Base-by-base conservation (phyloP, 2,797 vertebrate species). In the Enteromius argenteus region DNA sequence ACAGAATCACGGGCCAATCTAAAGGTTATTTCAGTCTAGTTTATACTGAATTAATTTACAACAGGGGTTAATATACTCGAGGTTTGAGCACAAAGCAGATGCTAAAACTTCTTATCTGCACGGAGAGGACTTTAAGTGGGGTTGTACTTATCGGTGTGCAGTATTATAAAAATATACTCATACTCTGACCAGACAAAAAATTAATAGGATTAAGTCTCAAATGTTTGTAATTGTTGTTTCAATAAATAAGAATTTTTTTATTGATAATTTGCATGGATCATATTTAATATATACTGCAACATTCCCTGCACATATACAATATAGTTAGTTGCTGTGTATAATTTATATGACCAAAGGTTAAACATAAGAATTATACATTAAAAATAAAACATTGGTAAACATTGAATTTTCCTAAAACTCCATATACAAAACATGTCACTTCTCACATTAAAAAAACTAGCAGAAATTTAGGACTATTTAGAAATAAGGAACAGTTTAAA, bases 11-110 rank as follows among this genome's bases (percentile, higher is more conserved):
- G 49, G 32, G 62, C 60, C 46, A 83, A 56, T 21, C 13, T 66
- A 44, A 76, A 76, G 27, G 62, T 83, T 83, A 66, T 67, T 75
- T 76, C 30, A 19, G 71, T 66, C 5, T 44, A 32, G 30, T 67
- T 67, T 83, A 67, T 67, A 53, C 60, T 0, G n/a, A 51, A 58
- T 49, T 46, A 13, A 62, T 83, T 56, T 68, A 53, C n/a, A 83
- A 67, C 58, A 56, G 44, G 35, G 17, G 46, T 75, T 83, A 56
- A 56, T 83, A 42, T 53, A 42, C 35, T 74, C 2, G 42, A 74
- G 44, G 56, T 42, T 37, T 49, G 6, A 62, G 60, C 13, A 37
- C 69, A 39, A 82, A 60, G 53, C 68, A 81, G 58, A 62, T 19
- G 62, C 19, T 68, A 68, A 53, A 80, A 53, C n/a, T n/a, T 32